These are phyloP conservation scores for Sebastes jordani DNA, from an alignment of 2,797 vertebrate species.

Conservation along the genomic window DNA sequence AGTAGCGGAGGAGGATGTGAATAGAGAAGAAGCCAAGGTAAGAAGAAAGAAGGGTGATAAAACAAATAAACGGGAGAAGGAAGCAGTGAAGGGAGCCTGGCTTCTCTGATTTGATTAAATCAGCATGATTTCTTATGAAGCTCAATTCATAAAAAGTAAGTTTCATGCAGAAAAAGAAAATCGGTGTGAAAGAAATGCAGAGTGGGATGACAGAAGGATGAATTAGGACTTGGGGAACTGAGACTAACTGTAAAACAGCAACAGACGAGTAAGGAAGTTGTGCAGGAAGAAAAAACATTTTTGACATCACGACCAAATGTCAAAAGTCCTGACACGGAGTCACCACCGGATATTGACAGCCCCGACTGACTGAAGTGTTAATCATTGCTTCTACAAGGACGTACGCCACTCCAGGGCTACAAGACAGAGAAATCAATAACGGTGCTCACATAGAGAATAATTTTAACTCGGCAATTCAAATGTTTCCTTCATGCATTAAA, in stretches of 20 bases:
- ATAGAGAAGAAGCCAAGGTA: not conserved
- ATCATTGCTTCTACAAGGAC: slow-evolving; percentile 59
- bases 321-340: slow-evolving; percentile 21
- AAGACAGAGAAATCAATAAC: slow-evolving; percentile 41
- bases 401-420: slow-evolving; percentile 17
- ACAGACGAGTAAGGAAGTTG: not conserved
- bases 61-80: not conserved
- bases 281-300: not conserved
- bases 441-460: slow-evolving; percentile 11
- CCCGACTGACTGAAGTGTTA: slow-evolving; percentile 56
- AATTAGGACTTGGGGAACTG: not conserved
- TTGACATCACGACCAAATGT: slow-evolving; percentile 8
- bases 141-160: not conserved
- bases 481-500: not conserved
- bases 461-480: slow-evolving; percentile 18
- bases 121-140: not conserved
- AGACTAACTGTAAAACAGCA: not conserved
- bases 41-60: not conserved
- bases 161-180: not conserved
- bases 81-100: not conserved
- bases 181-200: not conserved
- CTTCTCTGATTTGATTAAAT: not conserved
- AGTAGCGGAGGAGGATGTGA: not conserved
- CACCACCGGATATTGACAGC: slow-evolving; percentile 30
- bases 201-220: not conserved